These are phyloP conservation scores for Eupithecia centaureata DNA, from an alignment of 2,888 invertebrate species.

Conservation along the genomic window DNA sequence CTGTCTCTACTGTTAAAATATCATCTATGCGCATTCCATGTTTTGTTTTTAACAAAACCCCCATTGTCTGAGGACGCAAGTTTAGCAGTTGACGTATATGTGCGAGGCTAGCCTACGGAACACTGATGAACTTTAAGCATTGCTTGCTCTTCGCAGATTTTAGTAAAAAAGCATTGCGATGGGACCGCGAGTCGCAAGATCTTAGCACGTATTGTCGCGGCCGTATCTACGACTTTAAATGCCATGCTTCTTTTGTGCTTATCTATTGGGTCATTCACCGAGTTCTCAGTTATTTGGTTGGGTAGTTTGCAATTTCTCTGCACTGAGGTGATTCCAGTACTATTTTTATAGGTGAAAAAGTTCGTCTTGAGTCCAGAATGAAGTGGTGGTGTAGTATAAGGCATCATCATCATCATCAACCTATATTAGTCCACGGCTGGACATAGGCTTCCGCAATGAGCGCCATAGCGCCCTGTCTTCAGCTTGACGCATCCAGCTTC, in stretches of 20 bases:
- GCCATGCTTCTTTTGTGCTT: not conserved
- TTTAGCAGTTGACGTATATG: not conserved
- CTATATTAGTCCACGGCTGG: too few relatives aligned
- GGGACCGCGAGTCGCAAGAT: constrained; percentile 23
- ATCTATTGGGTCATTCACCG: not conserved
- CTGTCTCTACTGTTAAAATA: not conserved
- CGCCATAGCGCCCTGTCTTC: too few relatives aligned
- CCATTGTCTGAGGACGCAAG: not conserved
- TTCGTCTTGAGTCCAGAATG: too few relatives aligned
- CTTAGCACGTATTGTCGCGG: constrained; percentile 36
- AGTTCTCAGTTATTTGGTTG: not conserved
- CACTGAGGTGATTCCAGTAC: not conserved
- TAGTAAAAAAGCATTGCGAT: constrained; percentile 17
- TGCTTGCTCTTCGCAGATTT: not conserved
- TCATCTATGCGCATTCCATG: not conserved
- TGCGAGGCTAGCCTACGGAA: not conserved
- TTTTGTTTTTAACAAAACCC: not conserved
- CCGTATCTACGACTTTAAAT: constrained; percentile 10
- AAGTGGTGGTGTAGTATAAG: too few relatives aligned
- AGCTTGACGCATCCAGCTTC: too few relatives aligned
- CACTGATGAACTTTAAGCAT: not conserved
- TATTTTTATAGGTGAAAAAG: too few relatives aligned
- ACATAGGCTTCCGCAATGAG: too few relatives aligned
- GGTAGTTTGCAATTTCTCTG: not conserved
- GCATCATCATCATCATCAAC: too few relatives aligned